Evolutionary conservation across 2,113 vertebrate species (phyloP), one percentile per base, ranked within the genome.

Genomic region (Peromyscus leucopus): DNA sequence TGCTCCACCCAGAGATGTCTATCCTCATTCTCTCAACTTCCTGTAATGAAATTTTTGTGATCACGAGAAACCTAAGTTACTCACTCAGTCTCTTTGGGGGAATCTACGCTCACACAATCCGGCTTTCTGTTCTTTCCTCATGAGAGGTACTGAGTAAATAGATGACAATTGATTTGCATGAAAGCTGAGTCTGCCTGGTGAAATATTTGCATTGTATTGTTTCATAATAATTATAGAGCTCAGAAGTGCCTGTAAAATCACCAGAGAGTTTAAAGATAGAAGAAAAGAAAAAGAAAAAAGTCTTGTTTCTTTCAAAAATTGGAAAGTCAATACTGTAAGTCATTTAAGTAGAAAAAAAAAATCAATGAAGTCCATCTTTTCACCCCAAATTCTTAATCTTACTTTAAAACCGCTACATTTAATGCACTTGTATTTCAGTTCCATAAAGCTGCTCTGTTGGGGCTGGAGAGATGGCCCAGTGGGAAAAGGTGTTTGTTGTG

Each of bases 1-100:
- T 99, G 13, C 99, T 99, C 9, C 98, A 99, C 13, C 99, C 99
- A 2, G 99, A 99, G 59, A 98, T 99, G 90, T 99, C 99, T 4
- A 75, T 99, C 5, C 98, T 99, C 96, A 99, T 99, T 0, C 98
- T 99, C 83, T 99, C 83, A 22, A 31, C 7, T 79, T 84, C 22
- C 31, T 90, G 7, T 5, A 15, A 79, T 75, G 63, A 90, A 72
- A 74, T 93, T 46, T 93, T 33, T 91, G 39, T 76, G 31, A 33
- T n/a, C 12, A 0, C 74, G 67, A 69, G 65, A 79, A 88, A 71
- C 21, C 24, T 7, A 42, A 61, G 48, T 95, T 94, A 31, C 72
- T 95, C 89, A 7, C 39, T 61, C 31, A 10, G 2, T 91, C 0
- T 72, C 33, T 89, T 96, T 84, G 26, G 16, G 74, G 26, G 86